Percentiles rank a stretch among this genome's conserved stretches.
Evolutionary conservation across 1,140 invertebrate species (phyloP).

Genomic region (Oryctes rhinoceros): DNA sequence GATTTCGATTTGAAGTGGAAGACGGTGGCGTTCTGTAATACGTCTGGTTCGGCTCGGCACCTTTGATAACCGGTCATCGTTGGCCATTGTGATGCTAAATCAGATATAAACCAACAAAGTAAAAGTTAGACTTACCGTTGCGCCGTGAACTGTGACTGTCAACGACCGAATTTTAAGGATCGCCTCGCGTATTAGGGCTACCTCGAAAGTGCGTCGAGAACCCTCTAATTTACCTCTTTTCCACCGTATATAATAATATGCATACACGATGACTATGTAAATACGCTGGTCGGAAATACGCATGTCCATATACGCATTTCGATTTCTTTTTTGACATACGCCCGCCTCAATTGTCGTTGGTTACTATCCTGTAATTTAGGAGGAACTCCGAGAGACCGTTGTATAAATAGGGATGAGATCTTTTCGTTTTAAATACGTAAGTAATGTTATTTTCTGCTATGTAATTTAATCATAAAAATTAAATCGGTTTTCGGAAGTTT

Average conservation of each 20-base stretch:
- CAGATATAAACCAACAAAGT: constrained; percentile 47
- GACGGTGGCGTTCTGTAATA: constrained; percentile 47
- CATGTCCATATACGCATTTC: constrained; percentile 2
- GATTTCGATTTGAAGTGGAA: constrained; percentile 44
- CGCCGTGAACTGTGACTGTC: constrained; percentile 47
- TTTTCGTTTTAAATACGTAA: background rate
- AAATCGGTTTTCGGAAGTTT: constrained; percentile 9
- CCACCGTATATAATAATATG: constrained; percentile 13
- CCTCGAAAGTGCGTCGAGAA: constrained; percentile 23
- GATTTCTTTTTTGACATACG: constrained; percentile 27
- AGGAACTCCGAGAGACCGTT: background rate
- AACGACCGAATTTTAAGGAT: constrained; percentile 44
- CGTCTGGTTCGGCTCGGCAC: constrained; percentile 48
- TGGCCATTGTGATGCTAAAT: constrained; percentile 52
- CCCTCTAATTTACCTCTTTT: background rate
- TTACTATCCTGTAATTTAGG: constrained; percentile 22
- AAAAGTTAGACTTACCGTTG: constrained; percentile 47
- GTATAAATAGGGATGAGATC: background rate
- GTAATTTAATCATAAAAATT: constrained; percentile 23
- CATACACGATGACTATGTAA: background rate
- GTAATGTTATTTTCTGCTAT: background rate
- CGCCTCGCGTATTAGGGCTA: constrained; percentile 20
- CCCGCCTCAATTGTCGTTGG: constrained; percentile 20
- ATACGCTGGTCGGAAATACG: constrained; percentile 28
- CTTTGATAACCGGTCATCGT: constrained; percentile 52